Evolutionary conservation across 2,888 invertebrate species (phyloP).

Genomic region (Polydesmus complanatus): DNA sequence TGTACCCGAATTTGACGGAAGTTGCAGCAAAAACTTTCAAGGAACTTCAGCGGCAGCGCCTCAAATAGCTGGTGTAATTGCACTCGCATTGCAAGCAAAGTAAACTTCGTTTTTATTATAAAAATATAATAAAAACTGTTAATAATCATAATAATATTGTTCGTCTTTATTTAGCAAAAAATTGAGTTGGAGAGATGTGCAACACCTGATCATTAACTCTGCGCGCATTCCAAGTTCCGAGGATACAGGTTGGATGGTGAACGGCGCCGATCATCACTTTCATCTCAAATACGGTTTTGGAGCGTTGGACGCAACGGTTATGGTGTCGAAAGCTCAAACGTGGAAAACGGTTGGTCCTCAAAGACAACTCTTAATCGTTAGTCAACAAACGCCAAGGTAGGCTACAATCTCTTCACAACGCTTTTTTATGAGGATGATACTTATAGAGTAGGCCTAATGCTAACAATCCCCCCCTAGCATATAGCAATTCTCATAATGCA

Average conservation of each 20-base stretch:
- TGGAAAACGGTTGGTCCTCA: conserved; percentile 17
- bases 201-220: conserved; percentile 21
- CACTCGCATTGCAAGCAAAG: conserved; percentile 31
- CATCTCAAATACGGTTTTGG: conserved; percentile 20
- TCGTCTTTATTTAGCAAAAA: conserved; percentile 19
- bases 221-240: conserved; percentile 19
- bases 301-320: conserved; percentile 19
- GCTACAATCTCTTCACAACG: too few relatives aligned
- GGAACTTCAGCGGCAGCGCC: conserved; percentile 37
- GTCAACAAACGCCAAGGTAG: background rate
- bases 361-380: background rate
- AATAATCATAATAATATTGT: too few relatives aligned
- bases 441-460: too few relatives aligned
- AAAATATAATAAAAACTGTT: too few relatives aligned
- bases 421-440: too few relatives aligned
- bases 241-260: conserved; percentile 20
- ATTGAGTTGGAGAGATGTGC: conserved; percentile 24
- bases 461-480: too few relatives aligned
- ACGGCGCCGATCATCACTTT: conserved; percentile 20
- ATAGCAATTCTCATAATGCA: too few relatives aligned
- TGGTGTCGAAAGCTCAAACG: conserved; percentile 18
- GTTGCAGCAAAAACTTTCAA: conserved; percentile 32
- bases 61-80: conserved; percentile 33
- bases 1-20: conserved; percentile 25
- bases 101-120: too few relatives aligned